Evolutionary conservation across 2,888 invertebrate genomes (phyloP).

Genomic region (Eilema sororculum): DNA sequence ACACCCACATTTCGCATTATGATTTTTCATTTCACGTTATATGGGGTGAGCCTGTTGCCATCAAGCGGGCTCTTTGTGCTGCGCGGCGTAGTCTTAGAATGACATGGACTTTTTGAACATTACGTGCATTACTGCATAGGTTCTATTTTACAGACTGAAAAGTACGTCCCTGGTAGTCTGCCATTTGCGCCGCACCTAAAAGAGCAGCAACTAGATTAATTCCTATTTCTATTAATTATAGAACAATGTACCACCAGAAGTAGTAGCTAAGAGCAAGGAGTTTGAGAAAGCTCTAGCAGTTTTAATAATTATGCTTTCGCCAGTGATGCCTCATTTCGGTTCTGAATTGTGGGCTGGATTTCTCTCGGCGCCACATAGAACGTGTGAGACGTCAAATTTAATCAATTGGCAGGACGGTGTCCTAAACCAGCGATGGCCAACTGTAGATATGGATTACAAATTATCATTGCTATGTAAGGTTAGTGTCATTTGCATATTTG

Average conservation of each 20-base stretch:
- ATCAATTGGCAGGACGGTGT: conserved; percentile 90
- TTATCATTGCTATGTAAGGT: conserved; percentile 90
- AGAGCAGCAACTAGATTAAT: neutral
- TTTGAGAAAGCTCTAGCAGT: conserved; percentile 93
- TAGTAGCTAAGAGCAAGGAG: conserved; percentile 89
- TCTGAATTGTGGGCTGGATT: conserved; percentile 96
- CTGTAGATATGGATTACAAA: conserved; percentile 90
- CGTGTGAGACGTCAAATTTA: conserved; percentile 77
- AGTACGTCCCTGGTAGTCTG: no score
- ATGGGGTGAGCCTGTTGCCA: no score
- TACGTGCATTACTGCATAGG: no score
- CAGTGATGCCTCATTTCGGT: conserved; percentile 96
- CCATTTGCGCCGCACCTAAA: no score
- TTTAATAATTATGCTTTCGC: conserved; percentile 94
- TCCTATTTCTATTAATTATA: conserved; percentile 51
- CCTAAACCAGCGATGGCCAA: conserved; percentile 92
- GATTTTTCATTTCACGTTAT: no score
- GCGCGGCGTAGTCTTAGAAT: no score
- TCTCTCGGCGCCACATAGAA: conserved; percentile 87
- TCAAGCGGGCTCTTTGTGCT: no score
- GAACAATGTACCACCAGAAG: conserved; percentile 88
- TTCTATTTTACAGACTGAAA: no score
- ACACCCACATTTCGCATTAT: no score
- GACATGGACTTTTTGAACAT: no score
- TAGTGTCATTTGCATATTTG: conserved; percentile 52